A percentile compares a stretch with the other conserved stretches of the same genome.
phyloP scores from a whole-genome alignment of 2,888 invertebrate species.

The Strigamia transsilvanica region DNA sequence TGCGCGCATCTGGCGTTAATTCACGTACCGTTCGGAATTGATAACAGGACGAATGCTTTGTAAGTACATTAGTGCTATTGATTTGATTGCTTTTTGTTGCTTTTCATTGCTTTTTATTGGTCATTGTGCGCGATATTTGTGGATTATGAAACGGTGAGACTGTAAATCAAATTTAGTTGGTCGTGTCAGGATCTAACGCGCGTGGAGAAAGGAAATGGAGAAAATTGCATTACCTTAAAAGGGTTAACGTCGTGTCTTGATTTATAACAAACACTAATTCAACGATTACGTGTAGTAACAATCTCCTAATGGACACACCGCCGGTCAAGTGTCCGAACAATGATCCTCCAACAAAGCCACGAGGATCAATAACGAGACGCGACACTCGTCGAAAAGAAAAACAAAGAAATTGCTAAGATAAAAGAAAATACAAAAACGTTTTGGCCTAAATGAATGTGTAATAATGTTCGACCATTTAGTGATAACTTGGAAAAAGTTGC shows the following conservation, averaged over 20 bases:
- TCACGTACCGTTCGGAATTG: neutral
- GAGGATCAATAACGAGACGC: slow-evolving; percentile 25
- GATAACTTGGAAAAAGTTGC: too few relatives aligned
- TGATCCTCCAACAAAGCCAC: slow-evolving; percentile 10
- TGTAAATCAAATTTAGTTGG: slow-evolving; percentile 21
- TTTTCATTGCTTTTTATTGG: neutral
- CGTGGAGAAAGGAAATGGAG: neutral
- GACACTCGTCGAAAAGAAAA: neutral
- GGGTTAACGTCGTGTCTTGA: slow-evolving; percentile 26
- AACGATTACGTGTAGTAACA: slow-evolving; percentile 19
- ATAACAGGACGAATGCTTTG: neutral
- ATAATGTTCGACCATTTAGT: too few relatives aligned
- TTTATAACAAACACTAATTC: slow-evolving; percentile 21
- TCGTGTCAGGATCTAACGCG: slow-evolving; percentile 4
- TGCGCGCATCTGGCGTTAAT: neutral
- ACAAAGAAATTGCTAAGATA: neutral
- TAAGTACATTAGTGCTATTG: slow-evolving; percentile 17
- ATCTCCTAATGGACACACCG: slow-evolving; percentile 11
- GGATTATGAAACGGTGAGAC: neutral
- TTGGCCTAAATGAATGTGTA: too few relatives aligned
- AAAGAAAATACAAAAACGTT: neutral
- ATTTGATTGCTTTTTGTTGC: neutral
- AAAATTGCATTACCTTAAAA: slow-evolving; percentile 26
- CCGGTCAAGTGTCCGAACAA: slow-evolving; percentile 17
- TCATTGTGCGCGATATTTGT: neutral